phyloP scores from a whole-genome alignment of 2,113 vertebrate species.

The Electrona antarctica region DNA sequence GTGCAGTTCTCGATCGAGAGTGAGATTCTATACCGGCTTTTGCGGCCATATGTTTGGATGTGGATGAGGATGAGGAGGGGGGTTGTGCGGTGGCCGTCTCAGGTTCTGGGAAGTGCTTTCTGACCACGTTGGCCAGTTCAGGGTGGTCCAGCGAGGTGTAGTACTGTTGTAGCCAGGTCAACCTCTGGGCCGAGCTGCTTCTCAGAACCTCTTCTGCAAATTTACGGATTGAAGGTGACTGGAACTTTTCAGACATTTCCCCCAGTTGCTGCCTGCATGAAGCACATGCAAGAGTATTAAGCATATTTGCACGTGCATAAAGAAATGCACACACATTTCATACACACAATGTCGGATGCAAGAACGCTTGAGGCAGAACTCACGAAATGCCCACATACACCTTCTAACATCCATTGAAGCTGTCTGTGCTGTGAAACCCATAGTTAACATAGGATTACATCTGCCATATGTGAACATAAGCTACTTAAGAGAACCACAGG shows the following conservation, averaged over 20 bases:
- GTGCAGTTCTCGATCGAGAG: slow-evolving; percentile 2
- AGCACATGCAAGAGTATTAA: slow-evolving; percentile 22
- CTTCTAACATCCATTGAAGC: background rate
- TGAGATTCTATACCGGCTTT: slow-evolving; percentile 18
- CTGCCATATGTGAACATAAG: slow-evolving; percentile 2
- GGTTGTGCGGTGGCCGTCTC: background rate
- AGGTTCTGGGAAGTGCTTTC: slow-evolving; percentile 62
- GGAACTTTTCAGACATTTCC: slow-evolving; percentile 85
- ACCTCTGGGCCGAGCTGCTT: slow-evolving; percentile 81
- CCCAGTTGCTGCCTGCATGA: slow-evolving; percentile 87
- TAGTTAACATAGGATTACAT: background rate
- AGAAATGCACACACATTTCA: slow-evolving; percentile 1
- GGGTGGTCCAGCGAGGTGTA: slow-evolving; percentile 79
- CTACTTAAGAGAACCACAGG: slow-evolving; percentile 16
- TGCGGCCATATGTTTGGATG: slow-evolving; percentile 3
- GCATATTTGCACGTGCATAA: slow-evolving; percentile 8
- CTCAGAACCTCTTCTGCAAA: slow-evolving; percentile 81
- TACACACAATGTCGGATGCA: background rate
- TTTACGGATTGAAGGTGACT: slow-evolving; percentile 75
- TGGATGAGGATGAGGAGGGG: slow-evolving; percentile 33
- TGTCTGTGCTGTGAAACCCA: background rate
- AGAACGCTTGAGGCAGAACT: no score
- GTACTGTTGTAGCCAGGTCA: slow-evolving; percentile 83
- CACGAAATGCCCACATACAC: background rate
- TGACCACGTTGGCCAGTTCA: slow-evolving; percentile 74